Evolutionary conservation across 1,140 invertebrate species (phyloP).

Genomic region (Eurosta solidaginis): DNA sequence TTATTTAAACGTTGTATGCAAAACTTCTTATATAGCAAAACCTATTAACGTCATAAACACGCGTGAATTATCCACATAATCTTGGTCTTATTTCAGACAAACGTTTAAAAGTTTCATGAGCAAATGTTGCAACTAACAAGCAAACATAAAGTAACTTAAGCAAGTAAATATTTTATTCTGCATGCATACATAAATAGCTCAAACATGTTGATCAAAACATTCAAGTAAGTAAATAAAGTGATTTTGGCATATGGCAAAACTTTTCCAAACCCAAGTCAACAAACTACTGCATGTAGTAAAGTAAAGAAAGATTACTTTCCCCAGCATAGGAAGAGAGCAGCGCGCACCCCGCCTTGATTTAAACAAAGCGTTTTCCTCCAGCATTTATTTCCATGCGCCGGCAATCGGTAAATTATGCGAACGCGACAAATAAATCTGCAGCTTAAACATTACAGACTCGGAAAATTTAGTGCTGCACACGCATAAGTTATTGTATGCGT

Average conservation of each 20-base stretch:
- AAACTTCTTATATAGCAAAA: background rate
- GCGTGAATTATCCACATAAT: background rate
- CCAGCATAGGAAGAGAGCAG: background rate
- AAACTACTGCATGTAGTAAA: background rate
- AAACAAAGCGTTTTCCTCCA: background rate
- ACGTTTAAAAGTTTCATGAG: conserved; percentile 1
- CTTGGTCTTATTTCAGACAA: background rate
- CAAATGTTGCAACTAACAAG: background rate
- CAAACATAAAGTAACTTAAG: background rate
- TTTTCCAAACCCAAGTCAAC: background rate
- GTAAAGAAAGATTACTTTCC: background rate
- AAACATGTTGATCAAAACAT: background rate
- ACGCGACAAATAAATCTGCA: conserved; percentile 20
- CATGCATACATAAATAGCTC: background rate
- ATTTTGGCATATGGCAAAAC: conserved; percentile 9
- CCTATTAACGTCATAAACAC: background rate
- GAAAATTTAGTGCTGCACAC: too few species aligned
- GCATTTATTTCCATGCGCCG: background rate
- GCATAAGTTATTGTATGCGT: background rate
- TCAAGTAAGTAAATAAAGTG: background rate
- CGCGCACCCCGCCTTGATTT: background rate
- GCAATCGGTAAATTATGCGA: conserved; percentile 18
- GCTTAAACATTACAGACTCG: background rate
- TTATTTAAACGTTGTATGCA: background rate
- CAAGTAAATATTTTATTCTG: background rate